Evolutionary conservation across 2,888 invertebrate species (phyloP).

Genomic region (Spicauda simplicius): DNA sequence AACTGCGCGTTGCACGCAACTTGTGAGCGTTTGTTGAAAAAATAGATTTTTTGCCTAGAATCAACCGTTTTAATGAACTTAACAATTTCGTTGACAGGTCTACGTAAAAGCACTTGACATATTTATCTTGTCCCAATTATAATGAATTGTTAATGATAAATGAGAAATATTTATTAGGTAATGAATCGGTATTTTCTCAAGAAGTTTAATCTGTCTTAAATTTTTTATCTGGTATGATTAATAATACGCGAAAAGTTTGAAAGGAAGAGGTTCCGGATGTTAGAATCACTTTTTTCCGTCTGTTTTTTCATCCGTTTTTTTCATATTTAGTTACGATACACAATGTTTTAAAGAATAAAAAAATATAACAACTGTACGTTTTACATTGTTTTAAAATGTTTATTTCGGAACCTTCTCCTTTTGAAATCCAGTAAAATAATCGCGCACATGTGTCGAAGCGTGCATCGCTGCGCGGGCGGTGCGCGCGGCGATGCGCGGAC

Average conservation of each 20-base stretch:
- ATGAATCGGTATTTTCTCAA: too few species aligned
- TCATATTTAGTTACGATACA: too few species aligned
- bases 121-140: not conserved
- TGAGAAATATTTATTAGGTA: too few species aligned
- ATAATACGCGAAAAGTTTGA: too few species aligned
- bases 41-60: not conserved
- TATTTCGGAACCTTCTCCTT: not conserved
- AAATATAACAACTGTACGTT: too few species aligned
- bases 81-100: slow-evolving; percentile 14
- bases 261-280: too few species aligned
- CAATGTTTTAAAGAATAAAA: too few species aligned
- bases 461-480: slow-evolving; percentile 41
- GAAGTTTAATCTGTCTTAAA: too few species aligned
- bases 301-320: too few species aligned
- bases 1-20: slow-evolving; percentile 16
- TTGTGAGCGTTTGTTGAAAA: not conserved
- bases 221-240: too few species aligned
- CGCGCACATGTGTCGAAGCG: slow-evolving; percentile 3
- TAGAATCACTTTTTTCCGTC: too few species aligned
- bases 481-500: slow-evolving; percentile 71
- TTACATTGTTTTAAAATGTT: not conserved
- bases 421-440: not conserved
- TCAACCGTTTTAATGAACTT: not conserved
- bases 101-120: not conserved
- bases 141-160: not conserved